Base-by-base conservation (phyloP, 2,797 vertebrate genomes). In the Anguilla pacifica region DNA sequence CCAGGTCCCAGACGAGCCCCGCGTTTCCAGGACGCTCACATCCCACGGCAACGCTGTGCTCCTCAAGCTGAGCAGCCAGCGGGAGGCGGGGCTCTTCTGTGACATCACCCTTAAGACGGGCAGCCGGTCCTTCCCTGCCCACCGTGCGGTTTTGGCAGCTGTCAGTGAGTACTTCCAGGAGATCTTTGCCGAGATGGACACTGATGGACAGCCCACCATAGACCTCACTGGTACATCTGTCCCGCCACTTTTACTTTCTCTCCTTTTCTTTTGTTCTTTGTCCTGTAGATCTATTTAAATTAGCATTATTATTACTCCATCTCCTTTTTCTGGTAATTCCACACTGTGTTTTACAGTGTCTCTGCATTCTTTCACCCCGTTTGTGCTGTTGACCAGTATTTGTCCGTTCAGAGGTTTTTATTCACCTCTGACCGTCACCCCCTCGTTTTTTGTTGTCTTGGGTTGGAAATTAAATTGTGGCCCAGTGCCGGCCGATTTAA, bases 161-260 rank as follows among this genome's bases (percentile, higher is more conserved):
- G 96, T 96, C 91, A 97, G 96, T 67, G 96, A 97, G 91, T 96
- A 97, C 93, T 97, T 97, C 88, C 96, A 97, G 89, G 96, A 97
- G 90, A 92, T 97, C 85, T 96, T 97, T 87, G 93, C 94, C 22
- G 96, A 97, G 89, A 96, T 96, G 95, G 96, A 96, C 88, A 93
- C 92, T 0, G 81, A 90, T 84, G 94, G 90, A 59, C 94, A 94
- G 83, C 89, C 94, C 25, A 94, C 96, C 89, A 89, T 97, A 83
- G 96, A 97, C 91, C 95, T 97, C 79, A 96, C 95, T 6, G 96
- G 96, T 96, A 84, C 93, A 1, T 70, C 64, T 70, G 25, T 70
- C 89, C 89, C 87, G 72, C 88, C 89, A 51, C 89, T 86, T 28
- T 61, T 51, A 31, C n/a, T 7, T 19, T 22, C 49, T 55, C 57